Evolutionary conservation across 2,797 vertebrate genomes (phyloP).

Genomic region (Enteromius mattozi): DNA sequence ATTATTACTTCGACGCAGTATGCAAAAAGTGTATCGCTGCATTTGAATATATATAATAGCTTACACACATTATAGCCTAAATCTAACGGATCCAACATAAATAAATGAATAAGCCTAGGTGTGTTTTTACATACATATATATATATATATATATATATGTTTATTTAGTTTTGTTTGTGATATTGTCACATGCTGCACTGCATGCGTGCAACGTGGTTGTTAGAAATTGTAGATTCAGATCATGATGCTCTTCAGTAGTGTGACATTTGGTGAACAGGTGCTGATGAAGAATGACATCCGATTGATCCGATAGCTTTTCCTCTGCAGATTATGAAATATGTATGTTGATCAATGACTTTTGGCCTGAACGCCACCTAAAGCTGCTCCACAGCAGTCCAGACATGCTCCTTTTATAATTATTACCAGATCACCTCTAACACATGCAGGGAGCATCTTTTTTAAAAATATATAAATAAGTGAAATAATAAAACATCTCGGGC

Average conservation of each 20-base stretch:
- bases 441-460: constrained; percentile 50
- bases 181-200: background rate
- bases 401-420: constrained; percentile 3
- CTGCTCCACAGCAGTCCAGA: background rate
- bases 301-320: background rate
- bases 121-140: too few relatives aligned
- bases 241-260: background rate
- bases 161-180: too few relatives aligned
- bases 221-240: background rate
- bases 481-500: constrained; percentile 76
- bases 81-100: too few relatives aligned
- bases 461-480: constrained; percentile 61
- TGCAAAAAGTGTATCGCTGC: background rate
- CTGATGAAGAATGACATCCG: background rate
- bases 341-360: background rate
- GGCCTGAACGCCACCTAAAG: background rate
- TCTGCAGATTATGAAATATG: constrained; percentile 14
- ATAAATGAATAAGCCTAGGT: too few relatives aligned
- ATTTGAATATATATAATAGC: background rate
- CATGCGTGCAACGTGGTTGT: background rate
- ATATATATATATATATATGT: too few relatives aligned
- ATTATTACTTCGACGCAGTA: background rate
- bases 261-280: background rate
- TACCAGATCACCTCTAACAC: constrained; percentile 30
- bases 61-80: too few relatives aligned